Conservation (phyloP, 2,888 invertebrate genomes). For the Strigamia transsilvanica region DNA sequence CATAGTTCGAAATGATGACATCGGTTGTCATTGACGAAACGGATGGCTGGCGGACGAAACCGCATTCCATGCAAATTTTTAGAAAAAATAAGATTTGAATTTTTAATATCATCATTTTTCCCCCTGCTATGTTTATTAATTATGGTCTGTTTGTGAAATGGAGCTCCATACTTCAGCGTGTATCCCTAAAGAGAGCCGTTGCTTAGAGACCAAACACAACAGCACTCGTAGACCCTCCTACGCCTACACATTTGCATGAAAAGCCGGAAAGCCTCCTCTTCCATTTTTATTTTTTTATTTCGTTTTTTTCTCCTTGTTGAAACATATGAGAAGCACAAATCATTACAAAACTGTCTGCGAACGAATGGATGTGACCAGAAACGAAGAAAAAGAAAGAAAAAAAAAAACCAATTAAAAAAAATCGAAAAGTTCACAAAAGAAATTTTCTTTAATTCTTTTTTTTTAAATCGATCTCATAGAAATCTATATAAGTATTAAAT, state of each 20-base stretch:
- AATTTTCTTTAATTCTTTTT: background rate
- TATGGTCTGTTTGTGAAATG: constrained; percentile 41
- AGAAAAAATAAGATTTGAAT: background rate
- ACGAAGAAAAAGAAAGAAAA: too few relatives aligned
- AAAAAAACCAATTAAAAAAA: background rate
- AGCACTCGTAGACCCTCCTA: constrained; percentile 21
- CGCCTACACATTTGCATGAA: constrained; percentile 39
- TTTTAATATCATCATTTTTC: constrained; percentile 17
- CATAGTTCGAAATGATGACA: constrained; percentile 19
- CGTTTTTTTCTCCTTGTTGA: background rate
- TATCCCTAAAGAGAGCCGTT: constrained; percentile 21
- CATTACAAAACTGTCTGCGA: constrained; percentile 1
- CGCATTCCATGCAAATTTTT: background rate
- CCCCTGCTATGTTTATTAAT: constrained; percentile 22
- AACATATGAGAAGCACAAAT: constrained; percentile 28
- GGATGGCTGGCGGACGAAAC: background rate
- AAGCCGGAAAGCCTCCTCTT: constrained; percentile 35
- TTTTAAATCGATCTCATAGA: background rate
- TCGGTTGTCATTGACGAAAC: background rate
- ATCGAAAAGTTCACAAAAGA: background rate
- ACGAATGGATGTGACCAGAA: constrained; percentile 11
- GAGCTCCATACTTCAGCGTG: constrained; percentile 24
- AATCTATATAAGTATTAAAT: constrained; percentile 12
- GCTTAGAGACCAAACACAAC: constrained; percentile 39
- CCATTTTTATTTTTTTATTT: background rate